Conservation (phyloP, 2,113 vertebrate genomes). For the Beaufortia kweichowensis region DNA sequence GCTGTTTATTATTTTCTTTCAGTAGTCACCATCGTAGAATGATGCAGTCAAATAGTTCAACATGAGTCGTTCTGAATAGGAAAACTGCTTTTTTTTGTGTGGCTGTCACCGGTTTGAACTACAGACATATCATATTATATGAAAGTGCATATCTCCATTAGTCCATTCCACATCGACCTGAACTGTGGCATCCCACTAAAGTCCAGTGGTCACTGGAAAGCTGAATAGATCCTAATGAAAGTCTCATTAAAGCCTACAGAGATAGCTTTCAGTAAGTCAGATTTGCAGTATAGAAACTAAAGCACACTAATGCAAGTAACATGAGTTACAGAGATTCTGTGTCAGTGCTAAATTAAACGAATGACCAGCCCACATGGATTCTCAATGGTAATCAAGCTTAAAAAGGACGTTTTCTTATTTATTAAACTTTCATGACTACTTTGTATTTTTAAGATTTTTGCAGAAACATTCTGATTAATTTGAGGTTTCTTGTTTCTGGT, state of each 20-base stretch:
- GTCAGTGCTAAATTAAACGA: constrained; percentile 3
- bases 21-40: no score
- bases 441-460: not conserved
- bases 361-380: not conserved
- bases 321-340: constrained; percentile 17
- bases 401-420: constrained; percentile 4
- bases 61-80: not conserved
- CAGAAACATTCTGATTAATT: not conserved
- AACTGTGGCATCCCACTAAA: not conserved
- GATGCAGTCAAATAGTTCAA: no score
- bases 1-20: no score
- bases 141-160: no score
- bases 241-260: constrained; percentile 32
- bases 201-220: constrained; percentile 18
- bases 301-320: constrained; percentile 19
- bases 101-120: not conserved
- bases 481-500: no score
- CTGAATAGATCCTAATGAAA: constrained; percentile 33
- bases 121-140: constrained; percentile 15
- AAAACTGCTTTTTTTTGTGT: not conserved
- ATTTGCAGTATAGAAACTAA: constrained; percentile 20
- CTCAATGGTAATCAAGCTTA: not conserved
- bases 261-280: constrained; percentile 36
- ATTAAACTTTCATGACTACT: not conserved
- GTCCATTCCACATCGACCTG: constrained; percentile 30